phyloP scores from a whole-genome alignment of 2,888 invertebrate species.

The Lycaena phlaeas region DNA sequence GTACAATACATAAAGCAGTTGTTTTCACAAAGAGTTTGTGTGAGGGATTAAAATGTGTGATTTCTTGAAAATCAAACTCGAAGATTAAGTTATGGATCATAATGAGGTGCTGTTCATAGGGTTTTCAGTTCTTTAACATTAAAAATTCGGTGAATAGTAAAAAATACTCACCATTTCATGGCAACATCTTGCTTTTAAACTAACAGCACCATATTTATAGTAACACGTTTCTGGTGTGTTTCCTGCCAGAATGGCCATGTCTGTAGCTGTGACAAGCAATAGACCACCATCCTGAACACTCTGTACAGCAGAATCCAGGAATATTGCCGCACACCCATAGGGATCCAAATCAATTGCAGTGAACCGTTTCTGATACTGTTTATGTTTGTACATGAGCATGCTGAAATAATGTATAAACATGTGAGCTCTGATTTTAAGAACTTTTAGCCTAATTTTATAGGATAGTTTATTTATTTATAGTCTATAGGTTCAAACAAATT shows the following conservation, averaged over 20 bases:
- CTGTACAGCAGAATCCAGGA: slow-evolving; percentile 92
- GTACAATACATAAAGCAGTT: no score
- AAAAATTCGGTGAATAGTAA: no score
- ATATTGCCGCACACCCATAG: slow-evolving; percentile 94
- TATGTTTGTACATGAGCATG: slow-evolving; percentile 87
- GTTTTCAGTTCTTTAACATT: no score
- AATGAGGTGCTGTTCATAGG: no score
- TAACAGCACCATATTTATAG: slow-evolving; percentile 93
- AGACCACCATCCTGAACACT: slow-evolving; percentile 87
- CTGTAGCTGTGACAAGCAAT: slow-evolving; percentile 95
- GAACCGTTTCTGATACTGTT: slow-evolving; percentile 78
- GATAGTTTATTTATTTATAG: no score
- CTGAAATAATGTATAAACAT: slow-evolving; percentile 55
- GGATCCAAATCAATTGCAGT: slow-evolving; percentile 97
- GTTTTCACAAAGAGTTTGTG: no score
- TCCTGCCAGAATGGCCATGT: slow-evolving; percentile 96
- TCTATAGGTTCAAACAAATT: no score
- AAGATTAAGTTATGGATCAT: no score
- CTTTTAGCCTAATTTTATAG: no score
- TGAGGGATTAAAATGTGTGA: no score
- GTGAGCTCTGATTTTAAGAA: no score
- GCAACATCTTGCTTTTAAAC: slow-evolving; percentile 87
- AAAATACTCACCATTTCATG: slow-evolving; percentile 88
- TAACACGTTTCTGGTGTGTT: slow-evolving; percentile 95
- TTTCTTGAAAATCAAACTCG: no score